Percentiles rank a stretch among this genome's conserved stretches.
Conservation (phyloP, 2,113 vertebrate genomes). For the Alexandromys fortis region DNA sequence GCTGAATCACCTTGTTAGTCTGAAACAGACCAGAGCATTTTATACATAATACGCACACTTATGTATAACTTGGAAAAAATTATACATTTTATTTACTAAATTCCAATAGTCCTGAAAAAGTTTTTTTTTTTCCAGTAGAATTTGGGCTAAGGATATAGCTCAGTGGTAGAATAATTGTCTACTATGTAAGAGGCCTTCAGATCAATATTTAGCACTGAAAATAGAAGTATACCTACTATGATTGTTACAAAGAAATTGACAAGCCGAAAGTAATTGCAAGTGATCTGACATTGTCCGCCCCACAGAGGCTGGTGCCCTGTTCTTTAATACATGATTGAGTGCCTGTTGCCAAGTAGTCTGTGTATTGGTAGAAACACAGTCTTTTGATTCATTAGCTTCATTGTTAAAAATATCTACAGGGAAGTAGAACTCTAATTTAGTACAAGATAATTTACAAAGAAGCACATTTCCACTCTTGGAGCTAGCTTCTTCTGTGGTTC, state of each 20-base stretch:
- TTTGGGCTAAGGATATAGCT: neutral
- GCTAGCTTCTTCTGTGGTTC: neutral
- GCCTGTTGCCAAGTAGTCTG: neutral
- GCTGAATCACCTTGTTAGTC: neutral
- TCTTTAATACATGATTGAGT: neutral
- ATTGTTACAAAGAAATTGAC: neutral
- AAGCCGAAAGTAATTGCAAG: neutral
- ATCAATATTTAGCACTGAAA: neutral
- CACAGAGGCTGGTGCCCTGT: neutral
- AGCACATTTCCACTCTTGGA: neutral
- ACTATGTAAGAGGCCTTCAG: neutral
- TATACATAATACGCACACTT: neutral
- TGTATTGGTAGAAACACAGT: neutral
- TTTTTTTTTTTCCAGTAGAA: neutral
- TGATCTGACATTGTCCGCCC: neutral
- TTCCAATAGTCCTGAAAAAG: neutral
- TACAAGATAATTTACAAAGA: conserved; percentile 21
- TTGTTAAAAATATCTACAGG: neutral
- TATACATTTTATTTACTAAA: conserved; percentile 24
- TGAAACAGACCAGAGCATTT: neutral
- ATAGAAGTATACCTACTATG: neutral
- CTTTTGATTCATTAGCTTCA: neutral
- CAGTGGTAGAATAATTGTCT: neutral
- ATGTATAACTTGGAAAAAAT: neutral
- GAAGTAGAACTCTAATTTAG: neutral